Evolutionary conservation across 2,797 vertebrate species (phyloP), one percentile per base, ranked within the genome.

Genomic region (Margarornis squamiger): DNA sequence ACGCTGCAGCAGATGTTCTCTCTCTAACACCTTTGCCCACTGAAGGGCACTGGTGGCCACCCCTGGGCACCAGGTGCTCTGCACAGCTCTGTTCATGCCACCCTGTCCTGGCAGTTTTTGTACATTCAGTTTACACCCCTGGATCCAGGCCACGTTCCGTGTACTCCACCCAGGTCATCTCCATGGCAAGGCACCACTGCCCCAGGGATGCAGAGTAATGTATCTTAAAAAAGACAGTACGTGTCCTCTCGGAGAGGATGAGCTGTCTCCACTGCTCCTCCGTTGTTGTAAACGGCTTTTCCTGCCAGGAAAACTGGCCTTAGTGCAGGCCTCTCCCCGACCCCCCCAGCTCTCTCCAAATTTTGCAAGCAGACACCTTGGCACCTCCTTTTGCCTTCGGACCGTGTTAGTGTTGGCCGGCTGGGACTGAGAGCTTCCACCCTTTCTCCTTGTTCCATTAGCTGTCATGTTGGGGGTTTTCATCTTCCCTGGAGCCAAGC

Each of bases 371-470:
- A 97, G 97, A 96, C 95, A 90, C 96, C 77, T 96, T 97, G 97
- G 97, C 97, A 96, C 85, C 86, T 62, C 77, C 49, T 4, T 3
- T 34, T 79, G 94, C 97, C 83, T 94, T 96, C 36, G 24, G 87
- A 75, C 76, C 86, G 59, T 97, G 96, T 98, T 98, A 96, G 92
- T 97, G 91, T 97, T 98, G 97, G 97, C 97, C 71, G 57, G 18
- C 82, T 93, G 91, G 89, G 86, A 93, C 30, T 13, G 51, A 93
- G 75, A 62, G 88, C 94, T 97, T 97, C 97, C 97, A 97, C 92
- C 94, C 91, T 84, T 96, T 96, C 93, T 97, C 92, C 92, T 90
- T 24, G 20, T 95, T 96, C 95, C 97, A 83, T 75, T 90, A 93
- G 94, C 96, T 97, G 97, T 96, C 97, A 97, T 39, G 4, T 29